A percentile compares a stretch with the other conserved stretches of the same genome.
phyloP scores from a whole-genome alignment of 2,888 invertebrate species.

The Volucella inanis region DNA sequence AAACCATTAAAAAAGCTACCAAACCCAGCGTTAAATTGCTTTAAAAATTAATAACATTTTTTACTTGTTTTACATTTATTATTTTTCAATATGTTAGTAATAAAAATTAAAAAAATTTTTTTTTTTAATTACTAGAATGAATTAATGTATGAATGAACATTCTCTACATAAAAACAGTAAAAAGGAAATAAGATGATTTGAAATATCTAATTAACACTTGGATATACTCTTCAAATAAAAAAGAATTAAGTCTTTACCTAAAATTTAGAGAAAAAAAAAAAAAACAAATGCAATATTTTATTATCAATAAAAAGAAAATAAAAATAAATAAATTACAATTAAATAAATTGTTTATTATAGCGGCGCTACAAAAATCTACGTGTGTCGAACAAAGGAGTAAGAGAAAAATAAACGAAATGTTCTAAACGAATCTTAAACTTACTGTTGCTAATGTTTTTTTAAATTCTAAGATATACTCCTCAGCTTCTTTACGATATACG shows the following conservation, averaged over 20 bases:
- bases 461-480: conserved; percentile 89
- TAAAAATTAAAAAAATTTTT: conserved; percentile 20
- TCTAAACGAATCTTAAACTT: conserved; percentile 83
- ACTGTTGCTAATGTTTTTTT: conserved; percentile 89
- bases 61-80: not conserved
- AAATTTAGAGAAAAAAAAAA: conserved; percentile 11
- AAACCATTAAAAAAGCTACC: conserved; percentile 78
- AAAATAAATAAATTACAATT: conserved; percentile 14
- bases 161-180: not conserved
- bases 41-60: conserved; percentile 30
- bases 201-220: conserved; percentile 1
- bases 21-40: conserved; percentile 81
- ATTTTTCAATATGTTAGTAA: conserved; percentile 31
- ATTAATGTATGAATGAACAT: conserved; percentile 14
- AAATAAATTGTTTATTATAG: conserved; percentile 35
- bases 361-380: conserved; percentile 44
- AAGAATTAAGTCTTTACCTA: conserved; percentile 31
- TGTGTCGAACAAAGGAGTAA: conserved; percentile 27
- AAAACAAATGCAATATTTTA: not conserved
- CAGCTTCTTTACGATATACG: conserved; percentile 88
- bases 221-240: not conserved
- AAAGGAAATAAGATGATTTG: not conserved
- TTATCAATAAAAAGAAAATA: not conserved
- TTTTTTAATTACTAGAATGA: not conserved
- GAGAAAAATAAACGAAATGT: conserved; percentile 5